Base-by-base conservation (phyloP, 2,113 vertebrate genomes). In the Myanophis thanlyinensis region DNA sequence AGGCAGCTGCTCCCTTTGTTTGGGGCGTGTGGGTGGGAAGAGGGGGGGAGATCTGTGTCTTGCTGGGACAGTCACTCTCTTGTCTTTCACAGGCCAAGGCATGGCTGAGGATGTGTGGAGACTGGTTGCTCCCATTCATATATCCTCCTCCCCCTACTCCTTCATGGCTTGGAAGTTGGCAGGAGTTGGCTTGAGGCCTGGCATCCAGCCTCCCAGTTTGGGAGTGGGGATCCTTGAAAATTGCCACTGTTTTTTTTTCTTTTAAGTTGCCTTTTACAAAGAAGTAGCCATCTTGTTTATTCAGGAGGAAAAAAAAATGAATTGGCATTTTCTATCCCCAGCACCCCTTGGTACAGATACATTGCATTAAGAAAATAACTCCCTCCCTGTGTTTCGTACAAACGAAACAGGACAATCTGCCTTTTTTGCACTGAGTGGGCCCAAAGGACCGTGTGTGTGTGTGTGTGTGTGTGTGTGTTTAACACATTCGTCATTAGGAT, bases 1-100 rank as follows among this genome's bases (percentile, higher is more conserved):
- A 90, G 80, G 92, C 92, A 93, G 92, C 92, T 93, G 92, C 92
- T 86, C 88, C 92, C 88, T 93, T 93, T 93, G 92, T 93, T 93
- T 80, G 3, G 80, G 88, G 73, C 10, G 23, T 93, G 92, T 93
- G 52, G 88, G 92, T 62, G 62, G 92, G 92, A 86, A 93, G 84
- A 44, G 92, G 56, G 59, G 92, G 73, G 73, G 87, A 89, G 59
- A 87, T 80, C 86, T 92, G 85, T 89, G 87, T 92, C 87, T 80
- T 88, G 87, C 91, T 89, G 91, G 91, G 91, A 92, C 91, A 92
- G 91, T 92, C 59, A 52, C 87, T 92, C 91, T 92, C 91, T 92
- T 89, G 91, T 92, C 53, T n/a, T 86, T 22, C 25, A 13, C 85
- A 91, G 53, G 53, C 85, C 85, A 92, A 67, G 46, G 87, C 48